Conservation (phyloP, 2,888 invertebrate genomes). For the Agrotis clavis region DNA sequence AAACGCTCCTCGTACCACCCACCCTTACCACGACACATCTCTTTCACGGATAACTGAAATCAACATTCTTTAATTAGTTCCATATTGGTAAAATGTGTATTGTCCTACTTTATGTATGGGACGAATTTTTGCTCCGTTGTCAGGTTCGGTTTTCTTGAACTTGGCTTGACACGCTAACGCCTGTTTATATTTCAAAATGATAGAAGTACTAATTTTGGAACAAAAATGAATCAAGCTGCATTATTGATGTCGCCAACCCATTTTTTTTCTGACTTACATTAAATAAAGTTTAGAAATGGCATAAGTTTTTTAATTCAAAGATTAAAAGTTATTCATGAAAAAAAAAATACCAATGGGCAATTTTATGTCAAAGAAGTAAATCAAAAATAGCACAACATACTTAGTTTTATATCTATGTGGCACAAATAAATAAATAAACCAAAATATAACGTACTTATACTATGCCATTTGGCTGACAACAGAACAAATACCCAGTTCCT, state of each 20-base stretch:
- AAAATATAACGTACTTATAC: no score
- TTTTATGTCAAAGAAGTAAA: no score
- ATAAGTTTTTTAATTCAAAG: background rate
- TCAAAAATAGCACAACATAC: no score
- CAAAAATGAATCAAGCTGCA: no score
- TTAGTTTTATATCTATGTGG: no score
- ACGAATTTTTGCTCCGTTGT: no score
- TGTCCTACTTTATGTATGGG: background rate
- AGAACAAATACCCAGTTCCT: background rate
- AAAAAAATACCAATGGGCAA: no score
- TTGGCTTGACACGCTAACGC: no score
- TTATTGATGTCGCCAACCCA: background rate
- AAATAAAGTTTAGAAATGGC: background rate
- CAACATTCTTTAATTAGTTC: constrained; percentile 25
- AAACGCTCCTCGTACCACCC: constrained; percentile 49
- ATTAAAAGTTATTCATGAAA: background rate
- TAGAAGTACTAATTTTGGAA: background rate
- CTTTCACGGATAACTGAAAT: constrained; percentile 44
- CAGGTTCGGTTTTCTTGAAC: no score
- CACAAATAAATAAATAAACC: no score
- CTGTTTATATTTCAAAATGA: no score
- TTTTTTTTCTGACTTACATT: background rate
- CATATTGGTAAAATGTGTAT: background rate
- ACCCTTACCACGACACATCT: constrained; percentile 44
- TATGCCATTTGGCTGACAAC: no score